These are phyloP conservation scores for Kryptolebias marmoratus DNA, from an alignment of 2,113 vertebrate genomes.

Conservation along the genomic window DNA sequence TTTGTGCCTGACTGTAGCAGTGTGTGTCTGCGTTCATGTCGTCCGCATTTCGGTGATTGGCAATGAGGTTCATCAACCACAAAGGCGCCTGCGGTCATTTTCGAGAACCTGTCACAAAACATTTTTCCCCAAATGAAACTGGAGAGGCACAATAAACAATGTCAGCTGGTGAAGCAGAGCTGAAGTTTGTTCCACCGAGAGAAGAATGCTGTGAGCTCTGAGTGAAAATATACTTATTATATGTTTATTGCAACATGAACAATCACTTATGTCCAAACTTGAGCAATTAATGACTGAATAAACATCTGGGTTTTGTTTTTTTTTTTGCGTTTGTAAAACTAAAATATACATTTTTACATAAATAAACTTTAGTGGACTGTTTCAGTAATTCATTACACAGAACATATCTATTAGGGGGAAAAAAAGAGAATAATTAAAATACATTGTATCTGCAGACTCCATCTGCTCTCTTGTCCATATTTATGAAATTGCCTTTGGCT, in stretches of 20 bases:
- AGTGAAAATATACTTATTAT: no score
- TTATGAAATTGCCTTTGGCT: constrained; percentile 42
- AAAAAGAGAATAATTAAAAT: constrained; percentile 27
- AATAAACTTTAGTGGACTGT: neutral
- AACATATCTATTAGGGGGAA: neutral
- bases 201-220: no score
- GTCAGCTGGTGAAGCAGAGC: constrained; percentile 21
- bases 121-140: neutral
- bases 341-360: neutral
- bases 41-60: neutral
- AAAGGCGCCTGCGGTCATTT: neutral
- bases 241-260: no score
- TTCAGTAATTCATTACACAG: neutral
- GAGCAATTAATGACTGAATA: no score
- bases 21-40: neutral
- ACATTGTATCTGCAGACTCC: constrained; percentile 30
- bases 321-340: neutral
- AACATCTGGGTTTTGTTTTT: no score
- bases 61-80: neutral
- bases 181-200: neutral
- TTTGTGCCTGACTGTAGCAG: neutral
- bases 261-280: no score
- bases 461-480: constrained; percentile 52
- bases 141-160: neutral
- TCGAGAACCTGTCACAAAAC: constrained; percentile 23